phyloP scores from a whole-genome alignment of 2,888 invertebrate species.

The Platycheirus rosarum region DNA sequence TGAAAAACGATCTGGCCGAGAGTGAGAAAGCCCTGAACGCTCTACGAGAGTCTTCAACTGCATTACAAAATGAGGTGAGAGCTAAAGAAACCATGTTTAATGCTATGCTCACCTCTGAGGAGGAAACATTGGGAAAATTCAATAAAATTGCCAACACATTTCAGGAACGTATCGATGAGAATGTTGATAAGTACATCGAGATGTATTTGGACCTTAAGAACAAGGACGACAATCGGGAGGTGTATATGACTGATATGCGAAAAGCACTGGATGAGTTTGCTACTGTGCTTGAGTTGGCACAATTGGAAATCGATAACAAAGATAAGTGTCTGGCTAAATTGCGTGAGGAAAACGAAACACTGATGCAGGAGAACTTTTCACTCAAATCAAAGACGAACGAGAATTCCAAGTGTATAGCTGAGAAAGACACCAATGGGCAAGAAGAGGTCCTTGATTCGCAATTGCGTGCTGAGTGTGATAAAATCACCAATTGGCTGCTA shows the following conservation, averaged over 20 bases:
- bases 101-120: conserved; percentile 81
- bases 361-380: conserved; percentile 81
- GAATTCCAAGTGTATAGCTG: conserved; percentile 70
- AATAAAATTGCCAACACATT: conserved; percentile 83
- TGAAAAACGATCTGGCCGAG: conserved; percentile 78
- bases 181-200: conserved; percentile 81
- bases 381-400: conserved; percentile 80
- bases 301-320: conserved; percentile 81
- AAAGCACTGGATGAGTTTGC: conserved; percentile 82
- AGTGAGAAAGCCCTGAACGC: conserved; percentile 78
- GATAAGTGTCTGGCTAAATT: conserved; percentile 79
- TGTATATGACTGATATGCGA: conserved; percentile 82
- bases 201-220: conserved; percentile 81
- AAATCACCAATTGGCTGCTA: conserved; percentile 80
- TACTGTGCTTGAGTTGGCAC: conserved; percentile 81
- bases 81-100: conserved; percentile 81
- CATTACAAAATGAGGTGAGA: conserved; percentile 81
- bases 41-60: conserved; percentile 79
- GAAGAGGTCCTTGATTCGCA: conserved; percentile 80
- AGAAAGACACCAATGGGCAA: conserved; percentile 79
- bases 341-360: conserved; percentile 81
- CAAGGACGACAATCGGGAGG: conserved; percentile 82
- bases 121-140: conserved; percentile 82
- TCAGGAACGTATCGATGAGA: conserved; percentile 82
- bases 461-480: conserved; percentile 80